A percentile compares a stretch with the other conserved stretches of the same genome.
phyloP scores from a whole-genome alignment of 2,113 vertebrate genomes.

The Lophura nycthemera region DNA sequence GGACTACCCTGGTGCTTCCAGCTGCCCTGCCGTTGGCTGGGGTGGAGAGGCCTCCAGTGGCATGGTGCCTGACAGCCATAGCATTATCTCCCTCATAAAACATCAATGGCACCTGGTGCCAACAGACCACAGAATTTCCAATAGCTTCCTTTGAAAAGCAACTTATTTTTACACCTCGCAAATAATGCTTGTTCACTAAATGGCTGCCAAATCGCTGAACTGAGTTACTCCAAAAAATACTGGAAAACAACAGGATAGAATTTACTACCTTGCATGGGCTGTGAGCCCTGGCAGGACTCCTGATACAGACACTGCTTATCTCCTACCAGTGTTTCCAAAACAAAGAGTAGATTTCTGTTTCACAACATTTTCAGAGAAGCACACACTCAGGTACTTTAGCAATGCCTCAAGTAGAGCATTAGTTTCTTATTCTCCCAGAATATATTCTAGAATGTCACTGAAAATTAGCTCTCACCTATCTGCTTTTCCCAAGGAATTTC shows the following conservation, averaged over 20 bases:
- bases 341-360: slow-evolving; percentile 10
- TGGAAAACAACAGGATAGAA: background rate
- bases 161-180: background rate
- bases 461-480: background rate
- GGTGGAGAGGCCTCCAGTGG: background rate
- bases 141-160: background rate
- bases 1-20: background rate
- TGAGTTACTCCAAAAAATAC: background rate
- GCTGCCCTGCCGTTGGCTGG: background rate
- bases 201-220: background rate
- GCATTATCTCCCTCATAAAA: background rate
- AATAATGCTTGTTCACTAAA: background rate
- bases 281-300: background rate
- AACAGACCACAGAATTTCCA: background rate
- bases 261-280: background rate
- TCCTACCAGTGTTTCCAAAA: background rate
- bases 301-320: background rate
- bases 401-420: background rate
- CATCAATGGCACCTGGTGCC: rapidly evolving
- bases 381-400: background rate
- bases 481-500: background rate
- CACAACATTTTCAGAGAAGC: background rate
- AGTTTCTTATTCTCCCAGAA: background rate
- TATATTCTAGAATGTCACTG: background rate
- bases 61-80: background rate